Evolutionary conservation across 2,888 invertebrate genomes (phyloP).

Genomic region (Melikaiella ostensackeni): DNA sequence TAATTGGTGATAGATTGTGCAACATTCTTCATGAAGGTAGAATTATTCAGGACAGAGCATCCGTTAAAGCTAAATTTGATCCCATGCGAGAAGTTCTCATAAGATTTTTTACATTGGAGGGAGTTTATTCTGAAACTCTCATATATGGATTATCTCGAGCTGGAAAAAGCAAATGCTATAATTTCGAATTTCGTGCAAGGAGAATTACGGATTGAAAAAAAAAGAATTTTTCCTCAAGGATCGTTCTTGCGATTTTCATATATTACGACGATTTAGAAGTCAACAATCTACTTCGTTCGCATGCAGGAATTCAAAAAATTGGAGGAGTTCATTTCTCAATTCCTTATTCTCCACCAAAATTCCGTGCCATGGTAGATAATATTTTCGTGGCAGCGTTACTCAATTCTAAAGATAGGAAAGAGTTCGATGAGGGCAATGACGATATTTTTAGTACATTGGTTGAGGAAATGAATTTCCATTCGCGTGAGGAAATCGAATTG

Average conservation of each 20-base stretch:
- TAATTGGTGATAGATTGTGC: too few relatives aligned
- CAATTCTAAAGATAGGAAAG: neutral
- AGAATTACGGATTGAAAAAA: neutral
- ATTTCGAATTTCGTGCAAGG: neutral
- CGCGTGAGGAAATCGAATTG: constrained; percentile 38
- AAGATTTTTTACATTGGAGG: too few relatives aligned
- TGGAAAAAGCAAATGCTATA: too few relatives aligned
- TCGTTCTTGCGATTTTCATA: too few relatives aligned
- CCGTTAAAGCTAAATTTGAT: too few relatives aligned
- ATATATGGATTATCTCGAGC: too few relatives aligned
- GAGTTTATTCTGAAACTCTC: too few relatives aligned
- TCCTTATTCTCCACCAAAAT: constrained; percentile 36
- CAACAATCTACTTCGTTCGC: neutral
- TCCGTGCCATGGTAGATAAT: constrained; percentile 40
- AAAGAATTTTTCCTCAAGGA: constrained; percentile 6
- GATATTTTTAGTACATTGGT: constrained; percentile 38
- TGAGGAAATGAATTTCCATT: constrained; percentile 26
- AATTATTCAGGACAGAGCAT: too few relatives aligned
- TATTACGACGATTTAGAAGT: too few relatives aligned
- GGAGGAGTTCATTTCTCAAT: constrained; percentile 42
- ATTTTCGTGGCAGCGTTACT: constrained; percentile 24
- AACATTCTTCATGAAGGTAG: too few relatives aligned
- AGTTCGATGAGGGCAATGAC: constrained; percentile 17
- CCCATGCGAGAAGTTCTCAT: too few relatives aligned
- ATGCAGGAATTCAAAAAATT: constrained; percentile 40